Base-by-base conservation (phyloP, 2,888 invertebrate genomes). In the Protonemura montana region DNA sequence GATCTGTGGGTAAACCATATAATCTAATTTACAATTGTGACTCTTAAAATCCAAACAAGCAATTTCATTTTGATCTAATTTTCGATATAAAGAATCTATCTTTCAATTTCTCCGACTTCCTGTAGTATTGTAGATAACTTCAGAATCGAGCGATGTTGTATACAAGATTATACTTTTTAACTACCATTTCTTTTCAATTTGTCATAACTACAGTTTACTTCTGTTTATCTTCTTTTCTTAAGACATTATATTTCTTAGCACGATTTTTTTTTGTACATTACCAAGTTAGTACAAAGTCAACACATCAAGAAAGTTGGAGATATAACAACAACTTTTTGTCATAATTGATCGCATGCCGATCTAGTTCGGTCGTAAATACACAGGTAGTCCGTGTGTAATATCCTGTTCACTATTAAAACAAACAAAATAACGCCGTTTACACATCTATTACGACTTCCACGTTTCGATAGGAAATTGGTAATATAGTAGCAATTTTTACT, bases 101-200 rank as follows among this genome's bases (percentile, higher is more conserved):
- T 59, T 59, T 59, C 59, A 59, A 59, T 59, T 59, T 59, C 59
- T 59, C 59, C 59, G 59, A 59, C 59, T 59, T 59, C 59, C 59
- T 59, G 59, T 59, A 16, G 16, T 13, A 59, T 59, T 59, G 59
- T 59, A 59, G 13, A 59, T 2, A 10, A 59, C 7, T 21, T 10
- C 1, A 2, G 13, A 59, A 1, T 59, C 59, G 59, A 21, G 59
- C 13, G 59, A 59, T 59, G 21, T 59, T 10, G 16, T 21, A 59
- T 59, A n/a, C n/a, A 7, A 59, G 59, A 59, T 59, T 59, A 21
- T 59, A 7, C 1, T 59, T 59, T 59, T 10, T 59, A 59, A 7
- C 1, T 13, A 21, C 21, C 59, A 59, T 10, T 35, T 35, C 35
- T 35, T 35, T 35, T 35, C 10, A 35, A 35, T 3, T 35, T 35